Evolutionary conservation across 2,797 vertebrate genomes (phyloP).

Genomic region (Oophaga sylvatica): DNA sequence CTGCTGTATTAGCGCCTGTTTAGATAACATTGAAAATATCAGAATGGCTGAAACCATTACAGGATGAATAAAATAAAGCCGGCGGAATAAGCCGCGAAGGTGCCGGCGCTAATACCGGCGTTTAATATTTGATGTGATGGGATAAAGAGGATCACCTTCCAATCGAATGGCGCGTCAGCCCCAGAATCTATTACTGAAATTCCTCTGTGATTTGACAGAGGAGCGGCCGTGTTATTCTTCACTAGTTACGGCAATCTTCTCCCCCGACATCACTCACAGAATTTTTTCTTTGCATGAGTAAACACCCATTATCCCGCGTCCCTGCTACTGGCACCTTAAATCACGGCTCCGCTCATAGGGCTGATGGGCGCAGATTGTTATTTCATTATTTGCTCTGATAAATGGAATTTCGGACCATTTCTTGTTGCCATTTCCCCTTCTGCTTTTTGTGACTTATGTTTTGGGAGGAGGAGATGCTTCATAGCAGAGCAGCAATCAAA

Average conservation of each 20-base stretch:
- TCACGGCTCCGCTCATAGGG: slow-evolving; percentile 72
- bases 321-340: slow-evolving; percentile 66
- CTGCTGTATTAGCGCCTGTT: slow-evolving; percentile 83
- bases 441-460: slow-evolving; percentile 69
- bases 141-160: slow-evolving; percentile 99
- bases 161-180: slow-evolving; percentile 99
- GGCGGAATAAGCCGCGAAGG: slow-evolving; percentile 82
- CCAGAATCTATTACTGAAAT: slow-evolving; percentile 99
- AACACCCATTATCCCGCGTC: slow-evolving; percentile 88
- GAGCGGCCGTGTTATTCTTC: slow-evolving; percentile 90
- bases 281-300: slow-evolving; percentile 95
- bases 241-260: slow-evolving; percentile 91
- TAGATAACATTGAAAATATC: slow-evolving; percentile 97
- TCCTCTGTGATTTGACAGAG: slow-evolving; percentile 92
- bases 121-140: slow-evolving; percentile 99
- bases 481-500: background rate
- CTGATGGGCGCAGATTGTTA: slow-evolving; percentile 82
- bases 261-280: slow-evolving; percentile 87
- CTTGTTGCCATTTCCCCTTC: slow-evolving; percentile 71
- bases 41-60: slow-evolving; percentile 74
- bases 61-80: slow-evolving; percentile 64
- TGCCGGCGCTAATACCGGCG: slow-evolving; percentile 95
- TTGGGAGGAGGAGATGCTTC: background rate
- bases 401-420: slow-evolving; percentile 83
- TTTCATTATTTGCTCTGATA: slow-evolving; percentile 86